Conservation (phyloP, 1,140 invertebrate genomes). For the Scaptodrosophila lebanonensis region DNA sequence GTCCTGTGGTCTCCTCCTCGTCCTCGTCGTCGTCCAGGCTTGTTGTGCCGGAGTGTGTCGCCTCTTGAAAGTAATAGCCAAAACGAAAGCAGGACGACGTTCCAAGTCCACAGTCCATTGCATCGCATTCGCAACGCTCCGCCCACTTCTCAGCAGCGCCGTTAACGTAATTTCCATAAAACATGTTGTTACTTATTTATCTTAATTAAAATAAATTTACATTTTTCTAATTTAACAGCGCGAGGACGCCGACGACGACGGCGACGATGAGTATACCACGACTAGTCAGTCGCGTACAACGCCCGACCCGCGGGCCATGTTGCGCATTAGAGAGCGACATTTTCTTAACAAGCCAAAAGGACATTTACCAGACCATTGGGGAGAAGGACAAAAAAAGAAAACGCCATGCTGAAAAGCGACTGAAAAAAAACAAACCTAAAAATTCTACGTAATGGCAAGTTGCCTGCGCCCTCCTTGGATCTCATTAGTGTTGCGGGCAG, state of each 20-base stretch:
- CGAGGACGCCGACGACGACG: slow-evolving; percentile 35
- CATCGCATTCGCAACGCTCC: slow-evolving; percentile 5
- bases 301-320: neutral
- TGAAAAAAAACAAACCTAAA: slow-evolving; percentile 29
- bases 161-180: slow-evolving; percentile 77
- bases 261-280: slow-evolving; percentile 19
- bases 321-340: slow-evolving; percentile 69
- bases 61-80: slow-evolving; percentile 67
- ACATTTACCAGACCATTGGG: slow-evolving; percentile 56
- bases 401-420: slow-evolving; percentile 14
- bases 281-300: slow-evolving; percentile 28
- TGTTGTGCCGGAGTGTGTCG: slow-evolving; percentile 40
- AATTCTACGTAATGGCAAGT: slow-evolving; percentile 68
- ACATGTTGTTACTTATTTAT: slow-evolving; percentile 77
- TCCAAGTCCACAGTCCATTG: slow-evolving; percentile 11
- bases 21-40: slow-evolving; percentile 28
- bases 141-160: slow-evolving; percentile 47
- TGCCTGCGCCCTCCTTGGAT: slow-evolving; percentile 47
- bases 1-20: neutral
- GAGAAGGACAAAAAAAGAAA: slow-evolving; percentile 5
- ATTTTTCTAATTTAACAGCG: slow-evolving; percentile 77
- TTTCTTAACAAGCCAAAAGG: slow-evolving; percentile 74
- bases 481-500: slow-evolving; percentile 68
- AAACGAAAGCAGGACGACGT: slow-evolving; percentile 41
- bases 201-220: slow-evolving; percentile 78